These are phyloP conservation scores for Paralinhomoeus sp. DNA, from an alignment of 2,888 invertebrate genomes.

Conservation along the genomic window DNA sequence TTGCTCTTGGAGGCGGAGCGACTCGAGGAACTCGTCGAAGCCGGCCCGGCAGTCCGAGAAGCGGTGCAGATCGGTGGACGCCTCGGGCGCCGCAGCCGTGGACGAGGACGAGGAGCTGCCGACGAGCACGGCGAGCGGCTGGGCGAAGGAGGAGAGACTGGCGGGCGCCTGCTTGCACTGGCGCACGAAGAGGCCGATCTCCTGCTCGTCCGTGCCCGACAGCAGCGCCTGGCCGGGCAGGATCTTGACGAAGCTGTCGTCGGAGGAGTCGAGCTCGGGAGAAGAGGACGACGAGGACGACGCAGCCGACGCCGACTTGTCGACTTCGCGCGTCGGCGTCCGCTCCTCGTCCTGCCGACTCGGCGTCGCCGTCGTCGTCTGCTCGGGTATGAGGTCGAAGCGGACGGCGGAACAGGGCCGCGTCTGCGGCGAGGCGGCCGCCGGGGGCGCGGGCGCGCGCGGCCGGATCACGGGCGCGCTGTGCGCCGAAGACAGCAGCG, in stretches of 20 bases:
- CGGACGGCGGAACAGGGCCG: no score
- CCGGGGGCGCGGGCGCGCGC: background rate
- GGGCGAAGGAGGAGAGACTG: slow-evolving; percentile 31
- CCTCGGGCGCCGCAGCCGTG: no score
- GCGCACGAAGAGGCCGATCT: slow-evolving; percentile 52
- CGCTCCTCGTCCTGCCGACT: background rate
- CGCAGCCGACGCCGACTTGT: background rate
- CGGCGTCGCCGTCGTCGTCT: background rate
- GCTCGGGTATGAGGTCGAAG: no score
- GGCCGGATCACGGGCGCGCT: background rate
- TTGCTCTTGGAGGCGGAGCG: no score
- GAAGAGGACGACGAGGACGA: background rate
- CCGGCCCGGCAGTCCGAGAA: no score
- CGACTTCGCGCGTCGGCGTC: background rate
- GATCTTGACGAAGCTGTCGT: slow-evolving; percentile 3
- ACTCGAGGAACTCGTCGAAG: no score
- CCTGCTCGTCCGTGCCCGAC: slow-evolving; percentile 43
- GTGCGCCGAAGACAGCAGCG: background rate
- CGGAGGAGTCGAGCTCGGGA: background rate
- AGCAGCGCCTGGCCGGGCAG: slow-evolving; percentile 30
- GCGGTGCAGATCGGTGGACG: no score
- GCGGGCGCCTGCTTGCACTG: slow-evolving; percentile 51
- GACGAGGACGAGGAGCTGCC: no score
- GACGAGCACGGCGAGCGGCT: no score
- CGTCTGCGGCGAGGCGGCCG: no score